These are phyloP conservation scores for Oriolus oriolus DNA, from an alignment of 2,113 vertebrate species.

Conservation along the genomic window DNA sequence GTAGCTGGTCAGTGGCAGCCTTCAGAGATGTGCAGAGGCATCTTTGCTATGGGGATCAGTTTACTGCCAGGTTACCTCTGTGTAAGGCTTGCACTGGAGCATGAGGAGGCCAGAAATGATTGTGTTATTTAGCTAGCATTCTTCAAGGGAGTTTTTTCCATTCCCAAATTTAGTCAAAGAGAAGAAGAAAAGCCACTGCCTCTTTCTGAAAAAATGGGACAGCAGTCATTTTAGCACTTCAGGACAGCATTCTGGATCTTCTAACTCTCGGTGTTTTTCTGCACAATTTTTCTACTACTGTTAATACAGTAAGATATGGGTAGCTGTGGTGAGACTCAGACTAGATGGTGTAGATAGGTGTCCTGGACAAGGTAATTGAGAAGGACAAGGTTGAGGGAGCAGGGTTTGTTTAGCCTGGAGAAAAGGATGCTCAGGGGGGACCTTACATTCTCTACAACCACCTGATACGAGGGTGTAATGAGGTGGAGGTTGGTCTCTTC, in stretches of 20 bases:
- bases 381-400: not conserved
- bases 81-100: not conserved
- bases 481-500: not conserved
- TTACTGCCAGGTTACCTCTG: not conserved
- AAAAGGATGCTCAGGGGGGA: not conserved
- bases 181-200: not conserved
- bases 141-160: not conserved
- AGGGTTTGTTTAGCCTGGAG: not conserved
- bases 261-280: not conserved
- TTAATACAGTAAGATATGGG: not conserved
- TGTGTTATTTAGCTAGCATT: not conserved
- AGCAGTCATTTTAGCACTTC: not conserved
- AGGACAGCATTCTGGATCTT: not conserved
- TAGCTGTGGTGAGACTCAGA: not conserved
- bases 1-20: not conserved
- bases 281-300: not conserved
- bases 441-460: not conserved
- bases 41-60: not conserved
- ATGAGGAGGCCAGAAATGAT: not conserved
- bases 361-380: not conserved
- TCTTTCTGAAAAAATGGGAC: not conserved
- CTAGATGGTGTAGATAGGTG: not conserved
- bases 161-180: not conserved
- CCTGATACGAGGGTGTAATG: rapidly evolving
- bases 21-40: not conserved